Evolutionary conservation across 2,113 vertebrate genomes (phyloP), one percentile per base, ranked within the genome.

Genomic region (Prochilodus magdalenae): DNA sequence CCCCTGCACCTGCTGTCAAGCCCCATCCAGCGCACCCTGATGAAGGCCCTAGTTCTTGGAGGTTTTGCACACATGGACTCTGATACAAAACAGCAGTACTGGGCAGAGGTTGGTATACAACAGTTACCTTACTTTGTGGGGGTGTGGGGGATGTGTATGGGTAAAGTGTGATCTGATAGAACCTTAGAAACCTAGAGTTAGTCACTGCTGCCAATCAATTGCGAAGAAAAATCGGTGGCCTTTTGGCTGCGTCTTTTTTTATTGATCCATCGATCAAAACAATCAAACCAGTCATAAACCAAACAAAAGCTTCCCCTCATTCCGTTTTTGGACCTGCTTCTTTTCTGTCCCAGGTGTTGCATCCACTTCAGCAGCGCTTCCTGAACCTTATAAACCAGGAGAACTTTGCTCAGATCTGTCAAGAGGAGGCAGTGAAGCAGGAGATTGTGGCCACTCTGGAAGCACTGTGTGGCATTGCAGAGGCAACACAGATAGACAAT

Each of bases 51-150:
- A 86, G 98, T 99, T 76, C 93, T 99, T 81, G 98, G 97, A 53
- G 98, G 98, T 73, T 99, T 99, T 88, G 97, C 97, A n/a, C 95
- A 99, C 88, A 98, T 99, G 98, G 97, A 99, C 89, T 94, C 97
- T 0, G 97, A 99, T 88, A 95, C 95, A 86, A 99, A 99, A 78
- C 97, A 99, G 85, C 98, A 99, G 59, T 99, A 99, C 89, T 99
- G 98, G 98, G 97, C 97, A 0, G 97, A 99, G 96, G 98, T 99
- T n/a, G n/a, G 92, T 94, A 73, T 5, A 60, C 5, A 13, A 10
- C 8, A 26, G 22, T 2, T 12, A 5, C 12, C n/a, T 60, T 57
- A n/a, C 55, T n/a, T 7, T 57, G 5, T n/a, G 15, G 27, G 3
- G 47, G 20, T 49, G 24, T n/a, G 15, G 27, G 3, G 47, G 20